Conservation (phyloP, 2,113 vertebrate genomes). For the Brienomyrus longianalis region DNA sequence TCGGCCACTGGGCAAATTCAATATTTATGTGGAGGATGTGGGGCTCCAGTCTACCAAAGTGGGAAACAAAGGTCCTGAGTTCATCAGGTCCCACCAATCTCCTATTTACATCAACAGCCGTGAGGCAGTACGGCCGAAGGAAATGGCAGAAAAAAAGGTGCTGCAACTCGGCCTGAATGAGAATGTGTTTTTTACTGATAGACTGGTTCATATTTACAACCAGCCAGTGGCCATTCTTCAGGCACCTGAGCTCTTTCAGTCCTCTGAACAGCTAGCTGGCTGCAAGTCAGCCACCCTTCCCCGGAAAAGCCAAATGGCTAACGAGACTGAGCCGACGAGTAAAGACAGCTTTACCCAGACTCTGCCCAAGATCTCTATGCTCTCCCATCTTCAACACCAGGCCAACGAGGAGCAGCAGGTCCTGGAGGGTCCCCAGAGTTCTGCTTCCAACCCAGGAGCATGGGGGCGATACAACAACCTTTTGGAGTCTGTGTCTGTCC, state of each 20-base stretch:
- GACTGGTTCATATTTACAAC: slow-evolving; percentile 79
- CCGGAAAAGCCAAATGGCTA: slow-evolving; percentile 65
- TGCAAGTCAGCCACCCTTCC: slow-evolving; percentile 84
- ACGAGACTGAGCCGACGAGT: slow-evolving; percentile 64
- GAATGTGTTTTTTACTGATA: slow-evolving; percentile 68
- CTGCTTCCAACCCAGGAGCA: slow-evolving; percentile 59
- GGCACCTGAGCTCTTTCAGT: slow-evolving; percentile 71
- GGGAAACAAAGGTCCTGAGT: slow-evolving; percentile 43
- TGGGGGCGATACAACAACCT: slow-evolving; percentile 83
- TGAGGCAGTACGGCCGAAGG: slow-evolving; percentile 51
- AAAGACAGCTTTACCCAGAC: slow-evolving; percentile 78
- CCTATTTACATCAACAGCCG: slow-evolving; percentile 56
- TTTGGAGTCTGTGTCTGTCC: slow-evolving; percentile 88
- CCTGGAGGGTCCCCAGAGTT: slow-evolving; percentile 64
- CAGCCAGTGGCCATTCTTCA: slow-evolving; percentile 81
- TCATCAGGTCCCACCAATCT: slow-evolving; percentile 46
- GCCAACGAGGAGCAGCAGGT: slow-evolving; percentile 62
- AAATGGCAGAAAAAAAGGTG: slow-evolving; percentile 58
- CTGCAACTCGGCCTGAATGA: slow-evolving; percentile 59
- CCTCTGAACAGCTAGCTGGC: slow-evolving; percentile 65
- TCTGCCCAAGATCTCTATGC: slow-evolving; percentile 68
- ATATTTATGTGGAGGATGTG: slow-evolving; percentile 79
- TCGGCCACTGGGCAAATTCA: slow-evolving; percentile 75
- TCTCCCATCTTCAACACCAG: slow-evolving; percentile 61
- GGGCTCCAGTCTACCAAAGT: slow-evolving; percentile 55